phyloP scores from a whole-genome alignment of 2,113 vertebrate species.

The Epinephelus lanceolatus region DNA sequence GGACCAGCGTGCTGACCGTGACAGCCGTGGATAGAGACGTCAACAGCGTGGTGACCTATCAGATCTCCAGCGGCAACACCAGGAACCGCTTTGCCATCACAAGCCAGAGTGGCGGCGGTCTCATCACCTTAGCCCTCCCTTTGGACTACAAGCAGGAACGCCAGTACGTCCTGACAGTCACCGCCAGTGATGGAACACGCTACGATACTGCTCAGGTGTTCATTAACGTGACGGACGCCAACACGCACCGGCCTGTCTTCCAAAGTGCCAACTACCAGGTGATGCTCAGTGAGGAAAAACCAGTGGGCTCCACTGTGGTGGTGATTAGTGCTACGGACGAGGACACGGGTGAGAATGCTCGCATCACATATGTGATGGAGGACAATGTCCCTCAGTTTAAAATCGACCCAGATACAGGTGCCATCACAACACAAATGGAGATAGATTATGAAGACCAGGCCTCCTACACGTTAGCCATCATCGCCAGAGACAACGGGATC shows the following conservation, averaged over 20 bases:
- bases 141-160: conserved; percentile 98
- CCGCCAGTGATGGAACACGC: conserved; percentile 93
- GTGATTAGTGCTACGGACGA: conserved; percentile 93
- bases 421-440: conserved; percentile 92
- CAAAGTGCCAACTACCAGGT: conserved; percentile 94
- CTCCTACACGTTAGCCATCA: conserved; percentile 93
- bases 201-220: conserved; percentile 93
- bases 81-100: conserved; percentile 97
- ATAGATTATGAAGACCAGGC: conserved; percentile 96
- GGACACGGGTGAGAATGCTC: conserved; percentile 95
- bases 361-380: conserved; percentile 94
- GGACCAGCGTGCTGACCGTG: conserved; percentile 93
- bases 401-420: conserved; percentile 92
- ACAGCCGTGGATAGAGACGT: conserved; percentile 92
- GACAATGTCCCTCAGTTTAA: conserved; percentile 95
- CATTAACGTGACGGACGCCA: conserved; percentile 96
- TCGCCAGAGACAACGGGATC: conserved; percentile 94
- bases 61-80: conserved; percentile 97
- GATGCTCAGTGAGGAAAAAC: conserved; percentile 89
- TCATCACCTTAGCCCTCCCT: conserved; percentile 93
- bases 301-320: conserved; percentile 91
- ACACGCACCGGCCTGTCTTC: conserved; percentile 96
- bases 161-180: conserved; percentile 94
- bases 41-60: conserved; percentile 96
- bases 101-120: conserved; percentile 95